Percentiles rank a stretch among this genome's conserved stretches.
Evolutionary conservation across 1,140 invertebrate genomes (phyloP).

Genomic region (Macrotrachela quadricornifera): DNA sequence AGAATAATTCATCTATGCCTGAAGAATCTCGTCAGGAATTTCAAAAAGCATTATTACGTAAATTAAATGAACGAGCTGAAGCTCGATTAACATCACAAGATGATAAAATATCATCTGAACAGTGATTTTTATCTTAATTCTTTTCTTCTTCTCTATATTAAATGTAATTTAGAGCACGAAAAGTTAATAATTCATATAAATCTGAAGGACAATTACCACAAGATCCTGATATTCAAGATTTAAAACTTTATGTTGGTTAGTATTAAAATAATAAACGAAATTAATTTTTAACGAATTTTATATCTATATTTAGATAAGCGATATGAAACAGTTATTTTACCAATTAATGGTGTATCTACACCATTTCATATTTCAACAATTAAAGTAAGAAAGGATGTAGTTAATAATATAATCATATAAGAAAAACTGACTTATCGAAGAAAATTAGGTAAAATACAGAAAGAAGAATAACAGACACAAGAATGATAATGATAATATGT

Average conservation of each 20-base stretch:
- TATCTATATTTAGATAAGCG: conserved; percentile 51
- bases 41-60: conserved; percentile 74
- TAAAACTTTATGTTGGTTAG: conserved; percentile 81
- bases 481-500: no score
- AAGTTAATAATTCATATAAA: conserved; percentile 85
- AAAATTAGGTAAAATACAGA: no score
- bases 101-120: conserved; percentile 48
- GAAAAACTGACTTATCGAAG: no score
- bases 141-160: no score
- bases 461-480: no score
- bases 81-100: conserved; percentile 65
- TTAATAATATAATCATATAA: no score
- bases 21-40: conserved; percentile 91
- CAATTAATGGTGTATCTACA: conserved; percentile 77
- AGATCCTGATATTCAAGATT: conserved; percentile 71
- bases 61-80: conserved; percentile 72
- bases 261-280: conserved; percentile 10
- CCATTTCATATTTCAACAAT: conserved; percentile 97
- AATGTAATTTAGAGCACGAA: conserved; percentile 38
- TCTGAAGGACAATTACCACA: conserved; percentile 62
- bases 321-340: conserved; percentile 88
- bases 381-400: no score
- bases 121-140: no score
- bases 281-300: neutral
- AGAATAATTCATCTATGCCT: conserved; percentile 44